Evolutionary conservation across 2,888 invertebrate species (phyloP), one percentile per base, ranked within the genome.

Genomic region (Campaea margaritaria): DNA sequence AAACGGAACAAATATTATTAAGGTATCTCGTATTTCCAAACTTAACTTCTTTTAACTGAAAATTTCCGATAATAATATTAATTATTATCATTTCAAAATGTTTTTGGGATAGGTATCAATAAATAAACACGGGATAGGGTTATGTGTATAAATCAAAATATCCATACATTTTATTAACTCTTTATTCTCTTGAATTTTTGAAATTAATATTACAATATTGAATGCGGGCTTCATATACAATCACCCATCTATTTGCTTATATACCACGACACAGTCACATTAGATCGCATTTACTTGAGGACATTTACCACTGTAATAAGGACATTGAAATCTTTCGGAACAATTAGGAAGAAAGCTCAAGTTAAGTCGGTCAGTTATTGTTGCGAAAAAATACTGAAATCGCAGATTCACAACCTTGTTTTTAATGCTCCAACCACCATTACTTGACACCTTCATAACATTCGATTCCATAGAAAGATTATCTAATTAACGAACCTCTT

Each of bases 171-270:
- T 89, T 89, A 90, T 91, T 91, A 91, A 91, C 90, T 92, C 90
- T 92, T 92, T 92, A 92, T 91, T 92, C 89, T 91, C 83, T 89
- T 91, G 91, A 91, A 91, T 89, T 90, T 89, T 85, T 85, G 89
- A 91, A 92, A 92, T 91, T 91, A 92, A 92, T 92, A 87, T 90
- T 92, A 92, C 90, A 91, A 90, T 91, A 91, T 91, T 91, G 89
- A 91, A 91, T 91, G 89, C 84, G 92, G 92, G 92, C 76, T 89
- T 82, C 87, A 86, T 91, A 92, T 92, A 91, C 87, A 92, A 87
- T 86, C 85, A 90, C 92, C 92, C 91, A 90, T 85, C 91, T 91
- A 91, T 91, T 87, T 91, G 85, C 89, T 90, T 91, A 91, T 82
- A 84, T 86, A 91, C 89, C 89, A 90, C 87, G 89, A 91, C 88